A percentile compares a stretch with the other conserved stretches of the same genome.
Evolutionary conservation across 2,797 vertebrate genomes (phyloP).

Genomic region (Benthosema pterotum): DNA sequence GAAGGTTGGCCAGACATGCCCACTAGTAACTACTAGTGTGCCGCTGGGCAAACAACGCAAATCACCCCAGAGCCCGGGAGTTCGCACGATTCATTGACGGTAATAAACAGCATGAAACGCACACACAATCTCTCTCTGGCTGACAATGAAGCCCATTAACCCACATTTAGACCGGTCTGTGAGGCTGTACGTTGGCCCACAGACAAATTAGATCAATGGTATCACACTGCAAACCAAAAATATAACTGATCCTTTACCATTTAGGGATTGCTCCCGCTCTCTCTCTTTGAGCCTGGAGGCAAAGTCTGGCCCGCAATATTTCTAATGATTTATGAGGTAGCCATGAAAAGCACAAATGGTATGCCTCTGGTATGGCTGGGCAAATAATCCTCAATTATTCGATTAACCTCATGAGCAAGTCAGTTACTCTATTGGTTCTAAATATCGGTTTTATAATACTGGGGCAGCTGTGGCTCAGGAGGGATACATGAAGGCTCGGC

Average conservation of each 20-base stretch:
- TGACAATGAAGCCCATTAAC: constrained; percentile 19
- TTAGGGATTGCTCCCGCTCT: constrained; percentile 32
- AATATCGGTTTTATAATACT: too few species aligned
- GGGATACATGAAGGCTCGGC: too few species aligned
- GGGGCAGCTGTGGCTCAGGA: too few species aligned
- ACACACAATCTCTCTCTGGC: constrained; percentile 33
- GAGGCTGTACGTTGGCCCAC: constrained; percentile 22
- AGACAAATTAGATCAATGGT: constrained; percentile 45
- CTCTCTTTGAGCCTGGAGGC: constrained; percentile 17
- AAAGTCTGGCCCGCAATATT: constrained; percentile 66
- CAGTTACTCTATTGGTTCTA: too few species aligned
- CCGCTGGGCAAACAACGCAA: constrained; percentile 61
- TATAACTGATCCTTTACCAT: constrained; percentile 39
- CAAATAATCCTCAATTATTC: constrained; percentile 8
- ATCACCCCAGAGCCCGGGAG: constrained; percentile 61
- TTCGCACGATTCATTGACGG: constrained; percentile 70
- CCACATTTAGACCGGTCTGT: constrained; percentile 27
- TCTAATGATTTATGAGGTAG: constrained; percentile 63
- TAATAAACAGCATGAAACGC: constrained; percentile 58
- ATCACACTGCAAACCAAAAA: constrained; percentile 41
- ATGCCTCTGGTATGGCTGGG: constrained; percentile 22
- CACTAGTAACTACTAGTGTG: constrained; percentile 37
- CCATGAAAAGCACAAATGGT: constrained; percentile 50
- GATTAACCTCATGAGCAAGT: too few species aligned
- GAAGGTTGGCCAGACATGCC: constrained; percentile 8